These are phyloP conservation scores for Paratilapia polleni DNA, from an alignment of 2,113 vertebrate genomes.

Conservation along the genomic window DNA sequence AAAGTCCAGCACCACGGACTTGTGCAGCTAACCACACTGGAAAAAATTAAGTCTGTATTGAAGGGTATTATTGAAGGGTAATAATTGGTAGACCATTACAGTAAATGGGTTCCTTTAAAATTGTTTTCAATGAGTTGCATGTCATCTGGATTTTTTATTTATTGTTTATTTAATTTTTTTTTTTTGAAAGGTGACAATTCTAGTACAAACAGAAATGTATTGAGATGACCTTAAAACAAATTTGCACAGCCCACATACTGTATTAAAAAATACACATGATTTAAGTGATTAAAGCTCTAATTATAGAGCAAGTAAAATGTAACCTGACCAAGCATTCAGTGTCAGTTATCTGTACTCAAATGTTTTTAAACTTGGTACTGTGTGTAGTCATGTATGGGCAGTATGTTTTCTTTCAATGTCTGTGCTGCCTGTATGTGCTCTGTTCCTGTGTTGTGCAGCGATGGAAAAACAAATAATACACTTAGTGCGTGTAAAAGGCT, in stretches of 20 bases:
- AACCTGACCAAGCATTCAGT: neutral
- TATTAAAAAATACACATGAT: neutral
- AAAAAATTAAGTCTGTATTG: neutral
- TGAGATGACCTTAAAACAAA: neutral
- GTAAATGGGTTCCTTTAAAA: neutral
- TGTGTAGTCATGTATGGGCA: neutral
- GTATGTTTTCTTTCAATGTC: neutral
- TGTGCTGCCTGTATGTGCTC: neutral
- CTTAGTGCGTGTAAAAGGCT: constrained; percentile 32
- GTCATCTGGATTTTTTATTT: neutral
- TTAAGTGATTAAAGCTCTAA: neutral
- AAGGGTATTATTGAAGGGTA: neutral
- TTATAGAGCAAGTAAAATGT: neutral
- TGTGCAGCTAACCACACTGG: neutral
- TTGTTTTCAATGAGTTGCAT: neutral
- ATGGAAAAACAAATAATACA: constrained; percentile 60
- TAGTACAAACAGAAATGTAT: neutral
- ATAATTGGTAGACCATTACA: neutral
- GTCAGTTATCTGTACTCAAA: neutral
- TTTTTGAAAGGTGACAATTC: neutral
- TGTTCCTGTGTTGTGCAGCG: neutral
- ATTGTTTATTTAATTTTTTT: neutral
- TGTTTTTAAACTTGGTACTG: no score
- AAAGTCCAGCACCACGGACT: neutral
- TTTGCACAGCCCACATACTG: neutral